phyloP scores from a whole-genome alignment of 2,888 invertebrate genomes.

The Uloborus plumipes region DNA sequence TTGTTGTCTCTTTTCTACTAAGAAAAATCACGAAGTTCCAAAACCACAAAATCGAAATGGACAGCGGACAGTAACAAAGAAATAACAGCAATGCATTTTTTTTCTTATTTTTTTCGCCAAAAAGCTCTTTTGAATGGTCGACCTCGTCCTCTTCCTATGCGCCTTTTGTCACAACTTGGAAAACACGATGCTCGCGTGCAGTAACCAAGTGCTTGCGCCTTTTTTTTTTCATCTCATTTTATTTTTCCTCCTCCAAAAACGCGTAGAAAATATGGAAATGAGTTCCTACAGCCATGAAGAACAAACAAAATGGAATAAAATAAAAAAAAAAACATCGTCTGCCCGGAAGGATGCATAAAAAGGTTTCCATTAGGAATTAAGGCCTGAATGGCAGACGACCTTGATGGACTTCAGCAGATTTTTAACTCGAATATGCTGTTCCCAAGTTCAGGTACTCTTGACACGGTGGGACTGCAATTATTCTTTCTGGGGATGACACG shows the following conservation, averaged over 20 bases:
- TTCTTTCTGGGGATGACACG: too few species aligned
- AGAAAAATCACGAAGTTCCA: background rate
- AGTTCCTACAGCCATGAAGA: background rate
- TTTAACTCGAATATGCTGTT: slow-evolving; percentile 8
- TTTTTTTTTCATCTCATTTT: too few species aligned
- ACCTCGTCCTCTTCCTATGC: slow-evolving; percentile 2
- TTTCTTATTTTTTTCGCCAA: background rate
- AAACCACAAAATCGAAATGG: background rate
- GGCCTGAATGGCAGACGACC: slow-evolving; percentile 14
- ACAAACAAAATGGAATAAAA: slow-evolving; percentile 15
- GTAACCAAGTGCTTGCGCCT: too few species aligned
- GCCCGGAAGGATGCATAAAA: slow-evolving; percentile 37
- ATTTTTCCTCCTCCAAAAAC: too few species aligned
- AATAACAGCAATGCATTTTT: too few species aligned
- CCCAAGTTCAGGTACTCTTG: too few species aligned
- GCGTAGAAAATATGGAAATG: too few species aligned
- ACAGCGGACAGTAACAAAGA: background rate
- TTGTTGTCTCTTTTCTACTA: too few species aligned
- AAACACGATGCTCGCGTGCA: background rate
- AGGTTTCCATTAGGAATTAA: slow-evolving; percentile 13
- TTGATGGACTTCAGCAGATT: background rate
- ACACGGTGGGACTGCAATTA: too few species aligned
- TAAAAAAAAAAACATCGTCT: background rate
- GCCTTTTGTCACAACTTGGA: background rate
- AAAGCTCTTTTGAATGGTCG: background rate